Evolutionary conservation across 2,797 vertebrate species (phyloP).

Genomic region (Onychomys torridus): DNA sequence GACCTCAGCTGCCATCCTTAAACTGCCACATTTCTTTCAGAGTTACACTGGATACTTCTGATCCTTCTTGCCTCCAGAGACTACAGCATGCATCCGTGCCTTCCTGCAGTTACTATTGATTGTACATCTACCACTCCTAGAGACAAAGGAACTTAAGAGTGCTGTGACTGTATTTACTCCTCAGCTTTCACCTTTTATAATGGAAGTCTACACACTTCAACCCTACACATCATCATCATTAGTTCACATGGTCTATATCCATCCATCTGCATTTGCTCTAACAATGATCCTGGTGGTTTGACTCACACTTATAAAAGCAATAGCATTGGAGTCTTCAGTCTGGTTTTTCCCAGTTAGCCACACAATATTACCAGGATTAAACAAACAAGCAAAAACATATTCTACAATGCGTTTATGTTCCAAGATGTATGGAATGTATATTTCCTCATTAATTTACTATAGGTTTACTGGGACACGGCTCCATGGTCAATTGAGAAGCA

Average conservation of each 20-base stretch:
- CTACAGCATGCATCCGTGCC: background rate
- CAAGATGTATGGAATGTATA: background rate
- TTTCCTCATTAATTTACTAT: background rate
- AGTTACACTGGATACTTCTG: background rate
- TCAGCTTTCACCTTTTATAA: background rate
- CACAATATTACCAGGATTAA: background rate
- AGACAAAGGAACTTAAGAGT: background rate
- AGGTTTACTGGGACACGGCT: background rate
- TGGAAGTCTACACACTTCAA: conserved; percentile 1
- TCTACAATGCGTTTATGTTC: background rate
- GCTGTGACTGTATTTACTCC: too few species aligned
- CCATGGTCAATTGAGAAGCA: background rate
- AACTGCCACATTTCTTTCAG: background rate
- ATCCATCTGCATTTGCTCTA: background rate
- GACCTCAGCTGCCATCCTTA: background rate
- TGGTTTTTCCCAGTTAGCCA: background rate
- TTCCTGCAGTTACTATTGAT: background rate
- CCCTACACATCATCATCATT: background rate
- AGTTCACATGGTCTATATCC: background rate
- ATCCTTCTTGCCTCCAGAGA: background rate
- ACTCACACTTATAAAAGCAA: background rate
- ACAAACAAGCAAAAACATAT: background rate
- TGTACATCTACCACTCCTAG: background rate
- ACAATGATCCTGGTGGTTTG: background rate
- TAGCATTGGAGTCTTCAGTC: background rate